Evolutionary conservation across 1,140 invertebrate species (phyloP).

Genomic region (Acyrthosiphon pisum): DNA sequence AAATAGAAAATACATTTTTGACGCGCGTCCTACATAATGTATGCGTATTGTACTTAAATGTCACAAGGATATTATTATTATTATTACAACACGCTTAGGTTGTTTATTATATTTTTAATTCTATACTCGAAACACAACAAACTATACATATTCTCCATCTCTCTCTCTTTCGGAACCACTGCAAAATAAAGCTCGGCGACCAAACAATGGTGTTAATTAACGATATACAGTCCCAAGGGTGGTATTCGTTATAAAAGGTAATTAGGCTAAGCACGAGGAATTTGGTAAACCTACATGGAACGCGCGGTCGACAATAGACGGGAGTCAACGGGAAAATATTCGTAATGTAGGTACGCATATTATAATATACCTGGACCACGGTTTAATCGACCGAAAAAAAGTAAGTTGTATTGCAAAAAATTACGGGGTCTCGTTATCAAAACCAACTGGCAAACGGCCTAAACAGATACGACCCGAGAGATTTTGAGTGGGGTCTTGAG

Average conservation of each 20-base stretch:
- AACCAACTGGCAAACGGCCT: slow-evolving; percentile 50
- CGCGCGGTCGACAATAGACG: neutral
- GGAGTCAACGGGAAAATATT: neutral
- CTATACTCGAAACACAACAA: neutral
- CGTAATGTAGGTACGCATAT: neutral
- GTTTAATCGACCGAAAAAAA: slow-evolving; percentile 21
- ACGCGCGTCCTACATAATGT: neutral
- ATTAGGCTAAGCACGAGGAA: neutral
- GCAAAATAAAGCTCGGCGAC: neutral
- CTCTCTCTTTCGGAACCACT: neutral
- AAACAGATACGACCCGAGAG: slow-evolving; percentile 22
- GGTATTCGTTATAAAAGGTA: slow-evolving; percentile 25
- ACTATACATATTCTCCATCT: neutral
- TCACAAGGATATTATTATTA: neutral
- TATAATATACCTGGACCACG: neutral
- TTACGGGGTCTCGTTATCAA: slow-evolving; percentile 1
- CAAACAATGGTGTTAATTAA: slow-evolving; percentile 13
- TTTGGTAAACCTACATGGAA: neutral
- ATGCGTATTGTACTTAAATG: neutral
- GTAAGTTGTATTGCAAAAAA: neutral
- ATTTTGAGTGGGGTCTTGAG: slow-evolving; percentile 11
- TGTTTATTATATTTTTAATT: slow-evolving; percentile 10
- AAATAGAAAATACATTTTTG: neutral
- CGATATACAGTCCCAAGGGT: neutral
- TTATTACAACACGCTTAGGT: neutral